Base-by-base conservation (phyloP, 2,113 vertebrate species). In the Psilopogon haemacephalus region DNA sequence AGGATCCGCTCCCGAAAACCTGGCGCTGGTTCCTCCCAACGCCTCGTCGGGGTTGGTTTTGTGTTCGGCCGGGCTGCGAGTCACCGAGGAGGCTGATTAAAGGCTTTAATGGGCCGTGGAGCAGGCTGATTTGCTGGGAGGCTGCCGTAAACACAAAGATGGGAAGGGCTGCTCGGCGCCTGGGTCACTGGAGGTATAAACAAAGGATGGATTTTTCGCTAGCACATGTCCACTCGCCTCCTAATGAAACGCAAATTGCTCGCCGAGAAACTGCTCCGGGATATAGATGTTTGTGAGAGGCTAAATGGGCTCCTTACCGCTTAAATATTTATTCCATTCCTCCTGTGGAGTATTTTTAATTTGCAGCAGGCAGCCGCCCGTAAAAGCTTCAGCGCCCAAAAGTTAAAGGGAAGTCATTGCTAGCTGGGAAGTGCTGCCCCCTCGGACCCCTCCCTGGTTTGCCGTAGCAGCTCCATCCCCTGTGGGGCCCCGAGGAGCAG, bases 21-120 rank as follows among this genome's bases (percentile, higher is more conserved):
- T 0, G 1, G 33, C 1, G 1, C 32, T 7, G n/a, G 38, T 4
- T n/a, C 30, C 38, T 33, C 27, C 30, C 11, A 33, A 19, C 0
- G 0, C 6, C 28, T 4, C 8, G 54, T 12, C 0, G 5, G 60
- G n/a, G 21, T 58, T 76, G 13, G 77, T 48, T 71, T 71, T 35
- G 73, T 18, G 38, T 46, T 78, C 55, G 3, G 7, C 68, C 67
- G n/a, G 35, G 69, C 76, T 24, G 48, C 5, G 9, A 88, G 62
- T 76, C 73, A 58, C 70, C 6, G 30, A 32, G 65, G 73, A 37
- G 58, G 77, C 40, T 63, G 90, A 93, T 93, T 72, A 81, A 87
- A 79, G 76, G 67, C 84, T 93, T 59, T 82, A 80, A 80, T 76
- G 91, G 78, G 81, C 80, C 64, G 3, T 63, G 83, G 63, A 93